A percentile compares a stretch with the other conserved stretches of the same genome.
Conservation (phyloP, 2,888 invertebrate genomes). For the Alloplasta piceator region DNA sequence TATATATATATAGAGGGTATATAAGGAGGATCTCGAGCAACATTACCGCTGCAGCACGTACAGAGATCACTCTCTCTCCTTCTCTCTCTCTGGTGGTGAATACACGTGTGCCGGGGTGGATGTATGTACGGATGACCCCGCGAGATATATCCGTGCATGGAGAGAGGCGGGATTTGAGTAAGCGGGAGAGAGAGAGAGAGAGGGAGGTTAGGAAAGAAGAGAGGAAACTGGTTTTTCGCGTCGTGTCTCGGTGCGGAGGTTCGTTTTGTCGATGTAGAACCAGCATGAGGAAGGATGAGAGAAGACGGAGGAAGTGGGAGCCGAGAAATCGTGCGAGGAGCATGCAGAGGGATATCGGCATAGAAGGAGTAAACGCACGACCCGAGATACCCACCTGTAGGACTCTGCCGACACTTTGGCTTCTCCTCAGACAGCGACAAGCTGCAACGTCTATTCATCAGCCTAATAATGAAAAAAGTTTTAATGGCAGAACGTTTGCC, state of each 20-base stretch:
- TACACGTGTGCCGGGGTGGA: conserved; percentile 7
- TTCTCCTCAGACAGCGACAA: not conserved
- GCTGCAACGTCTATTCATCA: no score
- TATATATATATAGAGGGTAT: not conserved
- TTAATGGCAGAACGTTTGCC: no score
- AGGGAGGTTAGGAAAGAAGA: conserved; percentile 56
- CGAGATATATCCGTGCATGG: conserved; percentile 65
- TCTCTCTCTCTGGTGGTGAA: conserved; percentile 22
- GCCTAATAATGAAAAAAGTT: no score
- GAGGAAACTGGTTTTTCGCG: conserved; percentile 66
- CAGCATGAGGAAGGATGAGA: conserved; percentile 1
- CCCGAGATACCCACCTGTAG: conserved; percentile 68
- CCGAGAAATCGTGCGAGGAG: conserved; percentile 23
- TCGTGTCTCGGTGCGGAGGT: conserved; percentile 46
- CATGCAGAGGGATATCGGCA: conserved; percentile 15
- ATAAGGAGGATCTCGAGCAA: conserved; percentile 28
- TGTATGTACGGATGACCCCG: conserved; percentile 65
- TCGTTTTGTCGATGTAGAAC: conserved; percentile 33
- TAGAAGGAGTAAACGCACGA: conserved; percentile 30
- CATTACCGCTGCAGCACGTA: conserved; percentile 34
- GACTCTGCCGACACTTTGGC: conserved; percentile 56
- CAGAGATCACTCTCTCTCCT: not conserved
- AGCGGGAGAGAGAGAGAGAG: conserved; percentile 13
- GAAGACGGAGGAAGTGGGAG: conserved; percentile 17
- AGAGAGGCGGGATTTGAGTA: conserved; percentile 43